Evolutionary conservation across 2,797 vertebrate species (phyloP), one percentile per base, ranked within the genome.

Genomic region (Babyrousa celebensis): DNA sequence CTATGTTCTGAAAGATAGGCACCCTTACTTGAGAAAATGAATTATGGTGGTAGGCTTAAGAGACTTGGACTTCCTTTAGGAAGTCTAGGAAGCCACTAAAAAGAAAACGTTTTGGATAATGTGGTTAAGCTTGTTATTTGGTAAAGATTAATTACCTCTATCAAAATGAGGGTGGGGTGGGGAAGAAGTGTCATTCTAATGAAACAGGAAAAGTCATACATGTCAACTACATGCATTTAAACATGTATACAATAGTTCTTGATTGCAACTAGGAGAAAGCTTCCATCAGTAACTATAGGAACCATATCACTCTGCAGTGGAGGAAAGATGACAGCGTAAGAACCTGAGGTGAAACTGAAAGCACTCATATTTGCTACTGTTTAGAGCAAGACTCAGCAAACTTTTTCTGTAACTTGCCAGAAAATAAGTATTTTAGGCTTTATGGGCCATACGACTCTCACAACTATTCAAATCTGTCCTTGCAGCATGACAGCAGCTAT

Each of bases 221-320:
- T 48, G 75, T 62, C 9, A 88, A n/a, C 36, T 92, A 32, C 9
- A 43, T 36, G 74, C 72, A 36, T 67, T 80, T 93, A 93, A 48
- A 86, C 63, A 70, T 70, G 16, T 58, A 60, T 40, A 68, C 29
- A 78, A 84, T 17, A 94, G 89, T 52, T 96, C 71, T 84, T 92
- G 29, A 88, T 29, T 89, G 48, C 48, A 78, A 32, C 8, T 89
- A 23, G 85, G 27, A 89, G 32, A 77, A 84, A 79, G 65, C 3
- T 52, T 52, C 71, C 56, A 65, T 86, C 78, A 32, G 40, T 88
- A 88, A 92, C 15, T 85, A 89, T 85, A 85, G 23, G 79, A 96
- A 77, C 65, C 63, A 48, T 62, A 71, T 36, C 70, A 91, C 48
- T 68, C 75, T 12, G 29, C 10, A 32, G n/a, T 15, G 16, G 29